phyloP scores from a whole-genome alignment of 2,113 vertebrate species.

The Spizaetus ornatus region DNA sequence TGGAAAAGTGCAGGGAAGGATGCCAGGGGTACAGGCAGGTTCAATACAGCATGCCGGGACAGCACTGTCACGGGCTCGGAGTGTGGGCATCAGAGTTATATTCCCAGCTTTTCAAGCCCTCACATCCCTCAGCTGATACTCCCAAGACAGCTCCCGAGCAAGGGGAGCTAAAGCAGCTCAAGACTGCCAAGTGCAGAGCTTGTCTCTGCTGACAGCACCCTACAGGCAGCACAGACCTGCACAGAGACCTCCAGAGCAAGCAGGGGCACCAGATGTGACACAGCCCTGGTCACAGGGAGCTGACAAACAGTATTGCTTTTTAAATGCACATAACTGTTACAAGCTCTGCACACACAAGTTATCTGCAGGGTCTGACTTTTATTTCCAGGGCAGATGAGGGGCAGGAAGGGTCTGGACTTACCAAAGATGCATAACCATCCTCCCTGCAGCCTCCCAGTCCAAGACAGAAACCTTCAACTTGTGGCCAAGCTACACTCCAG shows the following conservation, averaged over 20 bases:
- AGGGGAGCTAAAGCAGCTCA: background rate
- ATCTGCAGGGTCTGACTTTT: background rate
- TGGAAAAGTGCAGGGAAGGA: background rate
- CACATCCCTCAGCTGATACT: background rate
- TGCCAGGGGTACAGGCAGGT: background rate
- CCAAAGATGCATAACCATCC: background rate
- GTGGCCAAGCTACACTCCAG: background rate
- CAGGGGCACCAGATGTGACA: background rate
- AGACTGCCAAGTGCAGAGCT: background rate
- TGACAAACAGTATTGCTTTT: background rate
- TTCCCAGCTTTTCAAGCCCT: background rate
- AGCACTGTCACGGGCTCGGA: background rate
- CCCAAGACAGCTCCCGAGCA: background rate
- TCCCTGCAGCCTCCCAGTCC: background rate
- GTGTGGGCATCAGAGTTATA: accelerated
- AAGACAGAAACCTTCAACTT: background rate
- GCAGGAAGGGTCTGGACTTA: background rate
- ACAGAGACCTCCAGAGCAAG: background rate
- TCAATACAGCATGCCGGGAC: background rate
- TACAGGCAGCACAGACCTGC: background rate
- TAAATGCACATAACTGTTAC: accelerated
- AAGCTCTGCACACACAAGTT: background rate
- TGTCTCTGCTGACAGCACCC: background rate
- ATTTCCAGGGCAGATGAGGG: background rate
- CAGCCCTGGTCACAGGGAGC: background rate